Evolutionary conservation across 2,797 vertebrate species (phyloP).

Genomic region (Phalloptychus januarius): DNA sequence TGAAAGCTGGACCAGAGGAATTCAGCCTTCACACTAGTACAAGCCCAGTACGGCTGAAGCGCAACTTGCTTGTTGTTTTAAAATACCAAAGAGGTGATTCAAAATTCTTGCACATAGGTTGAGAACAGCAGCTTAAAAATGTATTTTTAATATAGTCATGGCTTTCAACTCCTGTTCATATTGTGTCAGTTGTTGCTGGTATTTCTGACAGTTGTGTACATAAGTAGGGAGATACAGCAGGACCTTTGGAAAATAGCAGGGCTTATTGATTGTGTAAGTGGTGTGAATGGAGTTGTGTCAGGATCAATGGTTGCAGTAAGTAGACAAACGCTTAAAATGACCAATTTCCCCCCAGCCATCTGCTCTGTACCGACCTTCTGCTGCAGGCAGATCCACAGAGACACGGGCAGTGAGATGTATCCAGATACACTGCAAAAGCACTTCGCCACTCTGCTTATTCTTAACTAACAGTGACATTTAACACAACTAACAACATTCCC

Average conservation of each 20-base stretch:
- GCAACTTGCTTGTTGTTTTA: slow-evolving; percentile 4
- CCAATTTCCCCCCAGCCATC: background rate
- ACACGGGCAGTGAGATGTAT: background rate
- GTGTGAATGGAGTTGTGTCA: slow-evolving; percentile 46
- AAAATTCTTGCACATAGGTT: background rate
- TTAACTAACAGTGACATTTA: background rate
- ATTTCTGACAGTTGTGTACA: background rate
- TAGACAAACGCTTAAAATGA: slow-evolving; percentile 12
- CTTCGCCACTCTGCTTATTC: background rate
- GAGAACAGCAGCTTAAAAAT: background rate
- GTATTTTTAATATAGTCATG: background rate
- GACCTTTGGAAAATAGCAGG: slow-evolving; percentile 33
- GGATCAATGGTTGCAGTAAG: slow-evolving; percentile 44
- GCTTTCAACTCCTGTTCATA: slow-evolving; percentile 2
- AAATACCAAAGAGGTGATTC: background rate
- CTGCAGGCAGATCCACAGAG: background rate
- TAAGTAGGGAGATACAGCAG: background rate
- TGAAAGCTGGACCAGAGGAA: slow-evolving; percentile 61
- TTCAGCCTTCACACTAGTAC: slow-evolving; percentile 48
- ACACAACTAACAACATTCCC: background rate
- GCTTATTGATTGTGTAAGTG: slow-evolving; percentile 63
- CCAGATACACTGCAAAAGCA: background rate
- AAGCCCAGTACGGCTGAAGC: slow-evolving; percentile 29
- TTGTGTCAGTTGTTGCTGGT: slow-evolving; percentile 42
- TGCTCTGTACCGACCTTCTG: background rate